Evolutionary conservation across 2,888 invertebrate species (phyloP).

Genomic region (Platycheirus rosarum): DNA sequence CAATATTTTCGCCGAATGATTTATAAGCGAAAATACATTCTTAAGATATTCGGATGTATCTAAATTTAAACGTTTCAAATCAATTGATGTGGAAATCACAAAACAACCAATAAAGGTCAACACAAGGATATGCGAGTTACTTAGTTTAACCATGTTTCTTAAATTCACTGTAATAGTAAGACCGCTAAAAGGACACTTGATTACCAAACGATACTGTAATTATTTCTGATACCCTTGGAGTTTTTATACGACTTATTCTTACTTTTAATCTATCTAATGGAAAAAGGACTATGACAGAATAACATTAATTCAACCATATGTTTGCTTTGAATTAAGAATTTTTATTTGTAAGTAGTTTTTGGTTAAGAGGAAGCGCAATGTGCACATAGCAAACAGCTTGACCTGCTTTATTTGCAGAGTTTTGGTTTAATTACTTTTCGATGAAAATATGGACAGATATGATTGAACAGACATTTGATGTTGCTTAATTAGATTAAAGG

Average conservation of each 20-base stretch:
- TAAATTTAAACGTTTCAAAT: conserved; percentile 10
- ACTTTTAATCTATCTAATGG: conserved; percentile 56
- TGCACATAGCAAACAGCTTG: background rate
- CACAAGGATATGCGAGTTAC: background rate
- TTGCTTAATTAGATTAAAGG: conserved; percentile 10
- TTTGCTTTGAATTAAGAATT: conserved; percentile 34
- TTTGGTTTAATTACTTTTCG: conserved; percentile 44
- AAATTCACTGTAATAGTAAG: background rate
- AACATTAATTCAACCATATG: conserved; percentile 35
- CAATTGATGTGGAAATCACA: conserved; percentile 9
- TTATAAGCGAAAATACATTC: conserved; percentile 65
- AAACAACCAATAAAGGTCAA: conserved; percentile 10
- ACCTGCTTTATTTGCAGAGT: conserved; percentile 20
- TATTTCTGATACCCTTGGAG: background rate
- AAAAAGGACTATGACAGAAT: conserved; percentile 7
- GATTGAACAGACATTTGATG: background rate
- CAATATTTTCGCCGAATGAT: conserved; percentile 76
- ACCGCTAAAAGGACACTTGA: background rate
- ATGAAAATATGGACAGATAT: conserved; percentile 5
- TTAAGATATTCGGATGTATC: background rate
- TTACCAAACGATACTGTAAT: conserved; percentile 38
- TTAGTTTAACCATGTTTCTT: conserved; percentile 5
- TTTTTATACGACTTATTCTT: conserved; percentile 32
- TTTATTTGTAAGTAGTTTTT: background rate
- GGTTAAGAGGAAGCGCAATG: background rate